Percentiles rank a stretch among this genome's conserved stretches.
Conservation (phyloP, 1,140 invertebrate genomes). For the Drosophila azteca region DNA sequence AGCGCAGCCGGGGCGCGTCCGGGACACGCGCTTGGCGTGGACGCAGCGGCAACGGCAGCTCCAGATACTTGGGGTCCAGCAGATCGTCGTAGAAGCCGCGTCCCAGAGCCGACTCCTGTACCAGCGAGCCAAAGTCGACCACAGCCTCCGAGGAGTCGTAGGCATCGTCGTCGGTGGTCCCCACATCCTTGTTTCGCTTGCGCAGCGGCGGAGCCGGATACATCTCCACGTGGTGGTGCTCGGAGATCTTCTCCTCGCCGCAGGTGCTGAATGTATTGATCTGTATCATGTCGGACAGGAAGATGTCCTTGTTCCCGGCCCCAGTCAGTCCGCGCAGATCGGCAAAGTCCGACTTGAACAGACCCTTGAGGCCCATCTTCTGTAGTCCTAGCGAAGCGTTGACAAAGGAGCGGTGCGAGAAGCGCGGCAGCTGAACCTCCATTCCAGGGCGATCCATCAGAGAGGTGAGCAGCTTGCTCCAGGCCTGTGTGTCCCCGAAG, state of each 20-base stretch:
- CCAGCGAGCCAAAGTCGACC: slow-evolving; percentile 71
- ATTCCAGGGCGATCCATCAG: slow-evolving; percentile 89
- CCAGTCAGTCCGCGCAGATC: slow-evolving; percentile 92
- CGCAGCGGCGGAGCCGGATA: slow-evolving; percentile 88
- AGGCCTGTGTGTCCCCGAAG: slow-evolving; percentile 87
- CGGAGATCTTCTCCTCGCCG: slow-evolving; percentile 88
- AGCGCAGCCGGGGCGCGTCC: slow-evolving; percentile 89
- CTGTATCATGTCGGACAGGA: slow-evolving; percentile 91
- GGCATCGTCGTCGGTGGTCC: slow-evolving; percentile 60
- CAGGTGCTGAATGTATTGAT: slow-evolving; percentile 91
- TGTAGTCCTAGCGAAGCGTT: slow-evolving; percentile 90
- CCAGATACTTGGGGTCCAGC: slow-evolving; percentile 86
- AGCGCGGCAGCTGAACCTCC: slow-evolving; percentile 92
- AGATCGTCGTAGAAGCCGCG: slow-evolving; percentile 87
- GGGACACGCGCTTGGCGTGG: slow-evolving; percentile 89
- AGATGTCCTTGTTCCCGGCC: slow-evolving; percentile 88
- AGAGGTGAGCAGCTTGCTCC: slow-evolving; percentile 89
- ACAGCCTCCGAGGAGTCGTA: slow-evolving; percentile 65
- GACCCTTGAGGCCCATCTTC: slow-evolving; percentile 91
- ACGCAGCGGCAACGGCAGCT: slow-evolving; percentile 87
- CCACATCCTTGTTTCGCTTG: slow-evolving; percentile 82
- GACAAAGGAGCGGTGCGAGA: slow-evolving; percentile 91
- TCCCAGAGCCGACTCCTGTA: slow-evolving; percentile 85
- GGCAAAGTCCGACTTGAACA: slow-evolving; percentile 89
- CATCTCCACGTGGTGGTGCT: slow-evolving; percentile 90